These are phyloP conservation scores for Pyrochroa serraticornis DNA, from an alignment of 2,888 invertebrate genomes.

Conservation along the genomic window DNA sequence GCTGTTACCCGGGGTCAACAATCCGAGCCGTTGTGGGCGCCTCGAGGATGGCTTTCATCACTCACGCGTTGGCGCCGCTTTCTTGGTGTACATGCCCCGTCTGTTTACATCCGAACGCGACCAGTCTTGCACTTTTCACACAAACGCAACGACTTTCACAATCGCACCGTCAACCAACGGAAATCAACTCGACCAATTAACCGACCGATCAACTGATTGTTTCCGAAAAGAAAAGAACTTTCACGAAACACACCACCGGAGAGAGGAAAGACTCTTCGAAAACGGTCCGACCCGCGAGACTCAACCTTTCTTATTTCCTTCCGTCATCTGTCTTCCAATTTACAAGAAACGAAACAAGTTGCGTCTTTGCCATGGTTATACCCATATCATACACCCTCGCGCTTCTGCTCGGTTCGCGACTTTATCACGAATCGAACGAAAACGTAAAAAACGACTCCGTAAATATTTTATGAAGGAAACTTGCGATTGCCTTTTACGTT, in stretches of 20 bases:
- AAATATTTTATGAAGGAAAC: constrained; percentile 31
- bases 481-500: constrained; percentile 29
- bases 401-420: background rate
- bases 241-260: no score
- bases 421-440: constrained; percentile 15
- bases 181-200: no score
- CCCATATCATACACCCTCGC: constrained; percentile 12
- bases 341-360: no score
- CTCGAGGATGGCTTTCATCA: constrained; percentile 40
- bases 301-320: constrained; percentile 2
- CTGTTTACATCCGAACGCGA: background rate
- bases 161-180: no score
- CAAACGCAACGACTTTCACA: no score
- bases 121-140: background rate
- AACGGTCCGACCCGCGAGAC: no score
- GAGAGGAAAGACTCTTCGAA: no score
- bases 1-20: constrained; percentile 24
- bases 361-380: constrained; percentile 5
- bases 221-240: no score
- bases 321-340: constrained; percentile 7
- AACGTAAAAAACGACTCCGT: constrained; percentile 16
- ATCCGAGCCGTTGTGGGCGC: constrained; percentile 35
- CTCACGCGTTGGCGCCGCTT: constrained; percentile 36
- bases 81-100: constrained; percentile 21
- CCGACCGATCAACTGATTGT: no score